Evolutionary conservation across 2,797 vertebrate species (phyloP).

Genomic region (Lepus oiostolus): DNA sequence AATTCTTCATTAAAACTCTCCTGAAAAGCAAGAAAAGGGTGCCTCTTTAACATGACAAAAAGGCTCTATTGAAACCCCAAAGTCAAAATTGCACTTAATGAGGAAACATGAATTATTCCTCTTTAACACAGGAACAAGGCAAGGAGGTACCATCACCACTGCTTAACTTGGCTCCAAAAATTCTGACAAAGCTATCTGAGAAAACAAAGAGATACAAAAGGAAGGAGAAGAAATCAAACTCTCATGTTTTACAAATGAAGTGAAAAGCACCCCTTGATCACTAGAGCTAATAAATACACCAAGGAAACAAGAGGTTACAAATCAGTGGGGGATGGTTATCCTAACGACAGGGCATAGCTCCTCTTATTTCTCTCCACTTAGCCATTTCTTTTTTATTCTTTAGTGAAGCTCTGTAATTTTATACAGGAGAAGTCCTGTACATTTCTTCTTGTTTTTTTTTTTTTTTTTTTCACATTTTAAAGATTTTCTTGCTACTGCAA

Average conservation of each 20-base stretch:
- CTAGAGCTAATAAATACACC: neutral
- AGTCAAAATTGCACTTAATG: slow-evolving; percentile 72
- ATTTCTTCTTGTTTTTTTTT: neutral
- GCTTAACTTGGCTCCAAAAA: slow-evolving; percentile 70
- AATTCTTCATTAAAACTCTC: slow-evolving; percentile 56
- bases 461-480: neutral
- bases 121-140: slow-evolving; percentile 39
- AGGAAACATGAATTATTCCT: slow-evolving; percentile 72
- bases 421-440: neutral
- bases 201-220: neutral
- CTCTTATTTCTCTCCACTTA: neutral
- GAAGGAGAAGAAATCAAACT: neutral
- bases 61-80: slow-evolving; percentile 62
- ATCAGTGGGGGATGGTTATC: neutral
- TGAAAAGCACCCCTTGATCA: slow-evolving; percentile 42
- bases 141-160: slow-evolving; percentile 10
- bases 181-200: slow-evolving; percentile 55
- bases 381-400: neutral
- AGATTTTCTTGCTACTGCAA: neutral
- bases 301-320: neutral
- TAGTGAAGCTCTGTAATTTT: slow-evolving; percentile 37
- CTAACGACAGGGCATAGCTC: neutral
- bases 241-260: slow-evolving; percentile 43
- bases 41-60: slow-evolving; percentile 75
- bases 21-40: slow-evolving; percentile 46